Conservation (phyloP, 2,797 vertebrate species). For the Enteromius unitaeniatus region DNA sequence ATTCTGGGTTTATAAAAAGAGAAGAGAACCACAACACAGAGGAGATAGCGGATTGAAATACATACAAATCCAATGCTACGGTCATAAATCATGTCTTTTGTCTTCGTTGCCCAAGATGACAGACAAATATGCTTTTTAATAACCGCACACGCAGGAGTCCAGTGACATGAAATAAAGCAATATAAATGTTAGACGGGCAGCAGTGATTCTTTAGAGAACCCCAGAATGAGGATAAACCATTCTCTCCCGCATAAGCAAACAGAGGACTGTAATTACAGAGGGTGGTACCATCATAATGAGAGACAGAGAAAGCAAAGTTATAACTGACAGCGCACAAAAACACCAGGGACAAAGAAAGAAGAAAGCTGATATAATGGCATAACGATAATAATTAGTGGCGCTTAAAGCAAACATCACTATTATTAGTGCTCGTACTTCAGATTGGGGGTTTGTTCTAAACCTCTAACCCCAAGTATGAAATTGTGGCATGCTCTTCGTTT, state of each 20-base stretch:
- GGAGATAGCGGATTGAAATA: constrained; percentile 15
- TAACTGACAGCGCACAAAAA: constrained; percentile 30
- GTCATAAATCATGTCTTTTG: constrained; percentile 34
- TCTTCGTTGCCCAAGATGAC: background rate
- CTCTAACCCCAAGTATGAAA: constrained; percentile 2
- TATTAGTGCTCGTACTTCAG: background rate
- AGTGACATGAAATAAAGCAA: constrained; percentile 11
- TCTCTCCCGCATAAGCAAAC: constrained; percentile 78
- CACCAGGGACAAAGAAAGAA: constrained; percentile 15
- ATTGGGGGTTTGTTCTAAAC: constrained; percentile 13
- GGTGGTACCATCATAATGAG: constrained; percentile 73
- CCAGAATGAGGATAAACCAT: constrained; percentile 65
- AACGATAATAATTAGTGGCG: constrained; percentile 37
- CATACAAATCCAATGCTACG: background rate
- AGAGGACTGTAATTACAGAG: constrained; percentile 81
- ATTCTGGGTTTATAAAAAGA: constrained; percentile 29
- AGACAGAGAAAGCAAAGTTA: constrained; percentile 25
- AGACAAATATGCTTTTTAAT: constrained; percentile 16
- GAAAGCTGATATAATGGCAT: constrained; percentile 42
- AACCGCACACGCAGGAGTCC: constrained; percentile 2
- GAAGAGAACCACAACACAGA: constrained; percentile 51
- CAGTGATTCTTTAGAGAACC: constrained; percentile 26
- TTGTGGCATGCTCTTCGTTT: background rate
- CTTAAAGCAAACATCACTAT: constrained; percentile 29
- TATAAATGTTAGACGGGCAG: background rate